Conservation (phyloP, 2,888 invertebrate genomes). For the Spodoptera littoralis region DNA sequence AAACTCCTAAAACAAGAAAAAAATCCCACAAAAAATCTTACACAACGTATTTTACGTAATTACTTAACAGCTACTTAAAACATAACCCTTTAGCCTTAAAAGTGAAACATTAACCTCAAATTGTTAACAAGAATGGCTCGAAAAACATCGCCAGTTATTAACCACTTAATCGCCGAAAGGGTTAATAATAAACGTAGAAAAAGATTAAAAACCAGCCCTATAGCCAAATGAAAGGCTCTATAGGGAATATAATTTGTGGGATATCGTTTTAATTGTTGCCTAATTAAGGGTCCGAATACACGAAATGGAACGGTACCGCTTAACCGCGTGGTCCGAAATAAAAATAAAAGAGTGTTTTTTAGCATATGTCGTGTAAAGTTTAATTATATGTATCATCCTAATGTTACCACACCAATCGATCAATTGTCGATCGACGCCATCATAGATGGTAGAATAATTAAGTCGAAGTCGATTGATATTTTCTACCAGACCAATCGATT, state of each 20-base stretch:
- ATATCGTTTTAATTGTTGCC: conserved; percentile 45
- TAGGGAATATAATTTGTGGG: conserved; percentile 35
- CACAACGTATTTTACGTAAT: conserved; percentile 2
- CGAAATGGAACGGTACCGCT: no score
- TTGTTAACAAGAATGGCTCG: conserved; percentile 43
- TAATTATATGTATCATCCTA: no score
- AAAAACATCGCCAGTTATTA: conserved; percentile 44
- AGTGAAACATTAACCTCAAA: conserved; percentile 37
- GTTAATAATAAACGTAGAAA: conserved; percentile 44
- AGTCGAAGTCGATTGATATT: no score
- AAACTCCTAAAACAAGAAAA: no score
- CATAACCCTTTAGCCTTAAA: conserved; percentile 13
- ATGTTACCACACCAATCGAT: no score
- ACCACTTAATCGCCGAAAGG: conserved; percentile 52
- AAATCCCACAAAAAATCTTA: not conserved
- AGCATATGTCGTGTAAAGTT: no score
- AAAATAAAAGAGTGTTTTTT: no score
- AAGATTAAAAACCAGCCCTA: conserved; percentile 54
- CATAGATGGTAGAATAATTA: no score
- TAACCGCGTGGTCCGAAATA: no score
- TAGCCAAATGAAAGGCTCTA: conserved; percentile 40
- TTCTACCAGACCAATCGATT: no score
- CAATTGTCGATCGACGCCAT: no score
- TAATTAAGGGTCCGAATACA: conserved; percentile 24
- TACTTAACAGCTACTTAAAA: conserved; percentile 14